Evolutionary conservation across 2,888 invertebrate species (phyloP).

Genomic region (Barypeithes pellucidus): DNA sequence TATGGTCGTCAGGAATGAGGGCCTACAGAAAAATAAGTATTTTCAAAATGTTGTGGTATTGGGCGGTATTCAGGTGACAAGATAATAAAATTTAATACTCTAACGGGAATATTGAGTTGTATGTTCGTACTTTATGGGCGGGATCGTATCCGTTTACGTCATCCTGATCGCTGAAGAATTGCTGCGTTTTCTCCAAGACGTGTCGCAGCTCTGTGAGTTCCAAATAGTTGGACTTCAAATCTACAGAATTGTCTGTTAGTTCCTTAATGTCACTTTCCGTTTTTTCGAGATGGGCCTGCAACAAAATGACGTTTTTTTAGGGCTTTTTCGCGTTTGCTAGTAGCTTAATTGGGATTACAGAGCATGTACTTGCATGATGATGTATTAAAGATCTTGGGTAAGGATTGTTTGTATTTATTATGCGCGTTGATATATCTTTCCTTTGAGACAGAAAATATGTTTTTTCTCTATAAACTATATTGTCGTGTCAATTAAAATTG

Average conservation of each 20-base stretch:
- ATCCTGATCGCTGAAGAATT: slow-evolving; percentile 89
- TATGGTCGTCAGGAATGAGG: slow-evolving; percentile 73
- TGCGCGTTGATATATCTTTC: too few species aligned
- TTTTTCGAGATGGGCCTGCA: slow-evolving; percentile 91
- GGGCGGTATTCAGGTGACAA: too few species aligned
- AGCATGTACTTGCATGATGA: too few species aligned
- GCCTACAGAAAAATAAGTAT: slow-evolving; percentile 60
- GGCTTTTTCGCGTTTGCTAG: too few species aligned
- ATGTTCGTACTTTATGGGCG: slow-evolving; percentile 64
- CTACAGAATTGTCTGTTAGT: slow-evolving; percentile 93
- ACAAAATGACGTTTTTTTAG: slow-evolving; percentile 23
- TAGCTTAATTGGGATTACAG: too few species aligned
- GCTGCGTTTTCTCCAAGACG: slow-evolving; percentile 93
- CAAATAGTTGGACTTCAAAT: slow-evolving; percentile 91
- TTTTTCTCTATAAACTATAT: too few species aligned
- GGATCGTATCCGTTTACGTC: slow-evolving; percentile 79
- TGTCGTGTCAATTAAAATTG: too few species aligned
- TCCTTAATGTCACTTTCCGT: slow-evolving; percentile 96
- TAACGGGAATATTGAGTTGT: background rate
- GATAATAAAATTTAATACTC: background rate
- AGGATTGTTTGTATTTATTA: too few species aligned
- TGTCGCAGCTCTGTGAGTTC: slow-evolving; percentile 93
- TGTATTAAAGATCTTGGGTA: too few species aligned
- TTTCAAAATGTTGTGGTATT: background rate
- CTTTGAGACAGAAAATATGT: too few species aligned